Base-by-base conservation (phyloP, 2,797 vertebrate species). In the Emydoidea blandingii region DNA sequence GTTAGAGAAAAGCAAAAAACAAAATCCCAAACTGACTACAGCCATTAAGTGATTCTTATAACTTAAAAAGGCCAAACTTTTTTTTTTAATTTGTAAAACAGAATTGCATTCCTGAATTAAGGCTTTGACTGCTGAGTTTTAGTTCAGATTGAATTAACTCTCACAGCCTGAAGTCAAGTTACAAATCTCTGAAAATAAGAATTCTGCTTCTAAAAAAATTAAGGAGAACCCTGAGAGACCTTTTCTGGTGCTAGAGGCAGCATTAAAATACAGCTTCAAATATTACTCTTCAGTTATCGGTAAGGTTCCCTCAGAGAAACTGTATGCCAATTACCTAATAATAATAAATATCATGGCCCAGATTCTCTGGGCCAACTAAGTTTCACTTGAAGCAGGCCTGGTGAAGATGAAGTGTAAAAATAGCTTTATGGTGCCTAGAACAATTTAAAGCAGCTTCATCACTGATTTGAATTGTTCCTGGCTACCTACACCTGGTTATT, bases 21-120 rank as follows among this genome's bases (percentile, higher is more conserved):
- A 95, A 88, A 91, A 79, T 8, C 91, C 88, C 95, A 89, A 85
- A 87, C 92, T 83, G 72, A 78, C 83, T 8, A 74, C 86, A 90
- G 86, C 3, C 16, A 53, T 76, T 62, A 72, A 92, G 87, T 88
- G 14, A 11, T 57, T 57, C 0, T 3, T 25, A 81, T 8, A 1
- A 3, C 62, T 83, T 88, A 47, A 79, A 93, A 47, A 88, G 2
- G 76, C 2, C 31, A 47, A 56, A 52, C 53, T 18, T 65, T 12
- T 44, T 3, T 41, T 95, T 94, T 91, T 91, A 86, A 81, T 57
- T 92, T 50, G 7, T 41, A 92, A 88, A 91, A 47, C 11, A 78
- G 2, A 91, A 52, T 25, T 88, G 41, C 57, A 23, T 93, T 90
- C 29, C 34, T 81, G 29, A 78, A 89, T 2, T 62, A 91, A 79